Evolutionary conservation across 2,888 invertebrate genomes (phyloP), one percentile per base, ranked within the genome.

Genomic region (Melitaea athalia): DNA sequence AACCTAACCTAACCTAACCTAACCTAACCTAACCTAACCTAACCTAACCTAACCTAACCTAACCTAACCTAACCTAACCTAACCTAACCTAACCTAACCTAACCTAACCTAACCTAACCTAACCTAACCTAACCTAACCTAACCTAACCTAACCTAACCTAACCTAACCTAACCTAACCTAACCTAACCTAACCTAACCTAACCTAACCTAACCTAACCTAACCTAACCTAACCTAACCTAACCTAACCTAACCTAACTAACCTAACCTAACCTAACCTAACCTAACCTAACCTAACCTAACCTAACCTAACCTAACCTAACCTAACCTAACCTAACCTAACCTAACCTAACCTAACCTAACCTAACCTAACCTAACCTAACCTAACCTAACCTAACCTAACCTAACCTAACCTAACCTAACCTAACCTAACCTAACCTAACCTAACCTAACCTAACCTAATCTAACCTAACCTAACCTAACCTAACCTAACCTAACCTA

Each of bases 291-390:
- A 63, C 63, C 63, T 52, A 63, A 63, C 63, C 63, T 63, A 63
- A 63, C 63, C 63, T 63, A 63, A 63, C 63, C 63, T 63, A 63
- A 63, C 63, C 63, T 63, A 63, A 63, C 63, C 63, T 63, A 63
- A 63, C 63, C 63, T 63, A 63, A 63, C 63, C 63, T 63, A 63
- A 63, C 63, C 63, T 63, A 63, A 63, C 63, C 63, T 52, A 63
- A 63, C 63, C 63, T 63, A 63, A 63, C 63, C 63, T 64, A 55
- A 64, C 63, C 57, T 55, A 47, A 33, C 45, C 47, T 49, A 49
- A 62, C 62, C 50, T 42, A 73, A 71, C n/a, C 73, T 73, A 73
- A 73, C 73, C 73, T 73, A 72, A 72, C 72, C 72, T 69, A 72
- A 70, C 70, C 71, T 71, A 71, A 71, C 71, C 71, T 71, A 71